A percentile compares a stretch with the other conserved stretches of the same genome.
Conservation (phyloP, 1,140 invertebrate species). For the Caenorhabditis inopinata region DNA sequence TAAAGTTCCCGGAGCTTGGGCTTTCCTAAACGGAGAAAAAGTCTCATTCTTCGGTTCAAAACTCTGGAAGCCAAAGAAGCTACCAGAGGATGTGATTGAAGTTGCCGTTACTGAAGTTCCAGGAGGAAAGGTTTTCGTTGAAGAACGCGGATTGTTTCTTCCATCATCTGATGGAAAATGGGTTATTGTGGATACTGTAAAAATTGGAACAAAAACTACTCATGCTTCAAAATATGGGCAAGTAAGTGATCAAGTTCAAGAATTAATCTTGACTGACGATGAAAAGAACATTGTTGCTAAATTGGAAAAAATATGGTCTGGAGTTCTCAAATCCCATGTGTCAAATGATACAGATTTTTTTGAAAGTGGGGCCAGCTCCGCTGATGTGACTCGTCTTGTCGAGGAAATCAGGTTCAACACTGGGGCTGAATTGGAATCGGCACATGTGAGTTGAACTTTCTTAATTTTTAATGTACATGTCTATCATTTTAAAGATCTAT, state of each 20-base stretch:
- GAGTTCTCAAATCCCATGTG: slow-evolving; percentile 78
- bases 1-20: slow-evolving; percentile 69
- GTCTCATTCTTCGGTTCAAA: slow-evolving; percentile 78
- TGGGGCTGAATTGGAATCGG: slow-evolving; percentile 78
- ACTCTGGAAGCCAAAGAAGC: slow-evolving; percentile 73
- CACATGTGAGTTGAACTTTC: slow-evolving; percentile 74
- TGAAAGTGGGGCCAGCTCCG: slow-evolving; percentile 79
- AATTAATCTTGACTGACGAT: slow-evolving; percentile 76
- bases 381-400: slow-evolving; percentile 87
- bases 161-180: slow-evolving; percentile 76
- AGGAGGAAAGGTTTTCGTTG: slow-evolving; percentile 72
- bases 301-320: slow-evolving; percentile 67
- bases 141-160: slow-evolving; percentile 79
- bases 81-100: slow-evolving; percentile 72
- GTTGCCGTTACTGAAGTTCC: slow-evolving; percentile 51
- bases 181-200: slow-evolving; percentile 74
- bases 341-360: slow-evolving; percentile 86
- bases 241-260: slow-evolving; percentile 69
- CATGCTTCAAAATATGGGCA: slow-evolving; percentile 78
- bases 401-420: slow-evolving; percentile 86
- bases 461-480: background rate
- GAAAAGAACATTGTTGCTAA: slow-evolving; percentile 74
- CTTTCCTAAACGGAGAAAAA: slow-evolving; percentile 71
- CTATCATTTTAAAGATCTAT: slow-evolving; percentile 69
- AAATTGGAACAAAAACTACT: slow-evolving; percentile 79